Evolutionary conservation across 2,888 invertebrate genomes (phyloP).

Genomic region (Chalcosyrphus nemorum): DNA sequence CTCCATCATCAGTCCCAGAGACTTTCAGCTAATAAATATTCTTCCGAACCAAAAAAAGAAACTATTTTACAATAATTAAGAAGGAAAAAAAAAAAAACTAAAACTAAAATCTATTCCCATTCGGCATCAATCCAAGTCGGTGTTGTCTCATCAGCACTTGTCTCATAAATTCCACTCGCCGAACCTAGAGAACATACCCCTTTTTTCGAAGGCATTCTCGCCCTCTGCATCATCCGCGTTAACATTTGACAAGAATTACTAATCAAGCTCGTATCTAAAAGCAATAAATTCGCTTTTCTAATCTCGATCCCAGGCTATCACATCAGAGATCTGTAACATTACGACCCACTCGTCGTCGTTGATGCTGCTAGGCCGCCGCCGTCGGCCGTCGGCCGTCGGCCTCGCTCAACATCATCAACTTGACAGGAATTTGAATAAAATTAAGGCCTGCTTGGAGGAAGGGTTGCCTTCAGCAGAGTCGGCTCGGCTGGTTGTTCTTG

Average conservation of each 20-base stretch:
- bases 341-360: conserved; percentile 51
- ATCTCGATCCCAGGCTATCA: conserved; percentile 46
- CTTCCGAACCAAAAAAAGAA: background rate
- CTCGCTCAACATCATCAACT: conserved; percentile 41
- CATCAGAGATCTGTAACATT: conserved; percentile 63
- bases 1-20: background rate
- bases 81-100: background rate
- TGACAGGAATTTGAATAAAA: conserved; percentile 67
- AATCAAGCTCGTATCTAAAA: conserved; percentile 66
- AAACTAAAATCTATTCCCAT: background rate
- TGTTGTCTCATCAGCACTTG: conserved; percentile 22
- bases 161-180: conserved; percentile 26
- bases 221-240: conserved; percentile 39
- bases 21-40: background rate
- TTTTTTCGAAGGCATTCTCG: background rate
- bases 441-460: conserved; percentile 39
- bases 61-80: background rate
- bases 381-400: too few species aligned
- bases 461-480: conserved; percentile 34
- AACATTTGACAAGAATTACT: conserved; percentile 62
- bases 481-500: background rate
- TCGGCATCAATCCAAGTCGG: conserved; percentile 15
- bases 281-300: conserved; percentile 61
- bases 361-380: background rate
- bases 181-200: conserved; percentile 27